Evolutionary conservation across 2,797 vertebrate genomes (phyloP), one percentile per base, ranked within the genome.

Genomic region (Alexandromys oeconomus): DNA sequence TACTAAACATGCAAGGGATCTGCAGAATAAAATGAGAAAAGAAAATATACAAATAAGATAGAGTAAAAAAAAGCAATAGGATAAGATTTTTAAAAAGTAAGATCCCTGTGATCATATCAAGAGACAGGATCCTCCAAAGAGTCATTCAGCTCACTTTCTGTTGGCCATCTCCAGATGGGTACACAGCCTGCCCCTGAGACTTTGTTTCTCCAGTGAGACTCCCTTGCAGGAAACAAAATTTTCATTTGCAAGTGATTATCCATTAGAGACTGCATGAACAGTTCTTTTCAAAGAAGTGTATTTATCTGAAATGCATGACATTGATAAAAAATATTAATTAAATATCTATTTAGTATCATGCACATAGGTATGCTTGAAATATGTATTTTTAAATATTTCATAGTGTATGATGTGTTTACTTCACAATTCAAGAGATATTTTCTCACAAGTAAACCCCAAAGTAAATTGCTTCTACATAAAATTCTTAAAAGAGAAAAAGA

Each of bases 401-500:
- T n/a, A 78, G 43, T 86, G 17, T 92, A 8, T 48, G 34, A 51
- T 54, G 65, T n/a, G 7, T 6, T 79, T 54, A 65, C 13, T 65
- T 93, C 74, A 74, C 1, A 27, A 15, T 77, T 92, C 77, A 92
- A 82, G 21, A 86, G 7, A 29, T 79, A 1, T 54, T 59, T 87
- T 87, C 15, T 87, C 25, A 10, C 15, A 57, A 40, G 46, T 27
- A 92, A 91, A 93, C 19, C 46, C 2, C 51, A 43, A 86, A 59
- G 17, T 40, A 17, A 87, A 71, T 31, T 89, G 43, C 84, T 80
- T 84, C 12, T 73, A 80, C n/a, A 2, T 86, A 78, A 54, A 87
- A 92, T 89, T 82, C 59, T 37, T 86, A 65, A 91, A 17, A 94
- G 2, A 21, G 86, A 93, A 77, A 71, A 54, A 69, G 37, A 78